A percentile compares a stretch with the other conserved stretches of the same genome.
These are phyloP conservation scores for Tachina lurida DNA, from an alignment of 2,888 invertebrate species.

Conservation along the genomic window DNA sequence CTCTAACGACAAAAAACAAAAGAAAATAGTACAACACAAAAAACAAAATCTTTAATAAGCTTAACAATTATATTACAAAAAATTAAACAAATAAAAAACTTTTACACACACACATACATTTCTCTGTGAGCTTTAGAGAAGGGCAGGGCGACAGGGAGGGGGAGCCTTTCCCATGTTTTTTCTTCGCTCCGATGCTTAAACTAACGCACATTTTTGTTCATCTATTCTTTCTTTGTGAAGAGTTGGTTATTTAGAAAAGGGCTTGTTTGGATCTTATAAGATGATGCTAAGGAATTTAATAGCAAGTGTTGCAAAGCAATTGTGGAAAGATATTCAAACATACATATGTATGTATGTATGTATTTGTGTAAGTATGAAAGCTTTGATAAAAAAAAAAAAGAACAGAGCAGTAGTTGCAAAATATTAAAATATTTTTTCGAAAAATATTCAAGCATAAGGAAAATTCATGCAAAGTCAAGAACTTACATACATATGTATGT, in stretches of 20 bases:
- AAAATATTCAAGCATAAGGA: background rate
- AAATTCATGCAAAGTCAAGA: too few species aligned
- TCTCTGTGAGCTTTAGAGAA: background rate
- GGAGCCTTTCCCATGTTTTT: background rate
- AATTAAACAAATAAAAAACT: constrained; percentile 18
- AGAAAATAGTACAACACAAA: background rate
- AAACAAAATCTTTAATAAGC: constrained; percentile 53
- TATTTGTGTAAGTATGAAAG: constrained; percentile 5
- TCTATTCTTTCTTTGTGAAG: background rate
- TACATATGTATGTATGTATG: background rate
- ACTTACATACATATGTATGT: too few species aligned
- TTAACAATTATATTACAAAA: constrained; percentile 38
- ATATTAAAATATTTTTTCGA: background rate
- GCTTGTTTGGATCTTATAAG: constrained; percentile 26
- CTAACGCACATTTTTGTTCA: constrained; percentile 18
- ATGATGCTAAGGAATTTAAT: constrained; percentile 54
- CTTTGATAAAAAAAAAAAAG: background rate
- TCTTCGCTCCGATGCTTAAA: background rate
- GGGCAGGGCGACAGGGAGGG: too few species aligned
- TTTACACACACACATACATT: constrained; percentile 3
- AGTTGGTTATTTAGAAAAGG: constrained; percentile 15
- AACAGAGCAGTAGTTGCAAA: background rate
- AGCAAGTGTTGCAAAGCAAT: constrained; percentile 59
- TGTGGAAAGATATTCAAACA: background rate
- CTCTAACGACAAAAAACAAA: constrained; percentile 14